Conservation (phyloP, 2,113 vertebrate species). For the Saccopteryx bilineata region DNA sequence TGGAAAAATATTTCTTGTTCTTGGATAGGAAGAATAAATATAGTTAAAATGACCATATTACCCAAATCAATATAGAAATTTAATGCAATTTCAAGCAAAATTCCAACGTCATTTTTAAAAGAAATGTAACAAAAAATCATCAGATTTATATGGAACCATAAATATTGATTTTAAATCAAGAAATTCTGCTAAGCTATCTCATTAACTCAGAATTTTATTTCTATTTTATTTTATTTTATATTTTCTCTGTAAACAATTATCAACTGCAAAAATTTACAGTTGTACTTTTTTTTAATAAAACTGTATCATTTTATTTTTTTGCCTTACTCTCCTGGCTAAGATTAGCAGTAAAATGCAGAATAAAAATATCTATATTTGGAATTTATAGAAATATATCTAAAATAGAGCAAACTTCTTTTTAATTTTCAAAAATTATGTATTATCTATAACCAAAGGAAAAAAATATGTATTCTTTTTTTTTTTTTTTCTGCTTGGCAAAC, state of each 20-base stretch:
- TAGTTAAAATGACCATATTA: too few species aligned
- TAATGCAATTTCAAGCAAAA: too few species aligned
- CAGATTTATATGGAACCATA: neutral
- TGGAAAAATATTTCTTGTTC: too few species aligned
- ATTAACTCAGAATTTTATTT: slow-evolving; percentile 14
- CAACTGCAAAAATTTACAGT: neutral
- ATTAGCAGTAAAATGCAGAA: neutral
- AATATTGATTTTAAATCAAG: slow-evolving; percentile 1
- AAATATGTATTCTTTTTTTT: neutral
- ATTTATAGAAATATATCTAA: slow-evolving; percentile 1
- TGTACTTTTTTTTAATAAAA: neutral
- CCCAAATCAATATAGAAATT: too few species aligned
- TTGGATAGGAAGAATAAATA: too few species aligned
- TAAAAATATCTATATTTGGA: neutral
- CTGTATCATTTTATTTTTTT: slow-evolving; percentile 47
- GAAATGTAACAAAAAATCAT: too few species aligned
- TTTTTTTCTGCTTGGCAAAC: neutral
- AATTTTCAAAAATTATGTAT: neutral
- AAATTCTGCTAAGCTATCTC: neutral
- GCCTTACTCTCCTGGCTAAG: neutral
- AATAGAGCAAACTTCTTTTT: slow-evolving; percentile 10
- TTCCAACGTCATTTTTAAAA: too few species aligned
- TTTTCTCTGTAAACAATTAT: neutral
- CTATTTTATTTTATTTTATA: slow-evolving; percentile 25
- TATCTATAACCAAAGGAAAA: neutral